Evolutionary conservation across 2,888 invertebrate genomes (phyloP).

Genomic region (Metallyticus violacea): DNA sequence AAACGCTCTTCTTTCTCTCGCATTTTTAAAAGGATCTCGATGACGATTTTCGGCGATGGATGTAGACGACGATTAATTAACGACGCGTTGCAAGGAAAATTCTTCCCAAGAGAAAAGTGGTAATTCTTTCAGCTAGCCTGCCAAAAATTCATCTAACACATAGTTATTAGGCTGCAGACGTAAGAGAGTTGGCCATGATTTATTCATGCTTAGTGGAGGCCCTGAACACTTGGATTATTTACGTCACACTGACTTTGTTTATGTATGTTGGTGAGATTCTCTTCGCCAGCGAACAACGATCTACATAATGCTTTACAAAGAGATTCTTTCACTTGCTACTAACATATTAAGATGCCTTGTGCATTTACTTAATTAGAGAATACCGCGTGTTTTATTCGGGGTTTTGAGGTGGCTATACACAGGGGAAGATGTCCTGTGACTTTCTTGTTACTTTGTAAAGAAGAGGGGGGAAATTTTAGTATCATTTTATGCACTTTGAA

Average conservation of each 20-base stretch:
- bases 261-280: not conserved
- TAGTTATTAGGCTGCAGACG: not conserved
- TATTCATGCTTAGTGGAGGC: not conserved
- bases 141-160: not conserved
- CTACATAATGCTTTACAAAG: not conserved
- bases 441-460: too few species aligned
- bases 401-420: too few species aligned
- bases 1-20: not conserved
- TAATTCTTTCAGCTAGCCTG: not conserved
- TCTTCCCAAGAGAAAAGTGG: not conserved
- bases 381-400: not conserved
- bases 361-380: not conserved
- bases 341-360: not conserved
- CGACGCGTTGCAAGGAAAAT: not conserved
- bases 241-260: not conserved
- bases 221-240: not conserved
- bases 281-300: not conserved
- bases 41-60: not conserved
- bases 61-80: not conserved
- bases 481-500: too few species aligned
- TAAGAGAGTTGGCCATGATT: too few species aligned
- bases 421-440: too few species aligned
- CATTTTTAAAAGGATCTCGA: not conserved
- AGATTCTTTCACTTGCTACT: not conserved
- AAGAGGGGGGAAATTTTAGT: too few species aligned